Conservation (phyloP, 2,888 invertebrate species). For the Cordilura impudica region DNA sequence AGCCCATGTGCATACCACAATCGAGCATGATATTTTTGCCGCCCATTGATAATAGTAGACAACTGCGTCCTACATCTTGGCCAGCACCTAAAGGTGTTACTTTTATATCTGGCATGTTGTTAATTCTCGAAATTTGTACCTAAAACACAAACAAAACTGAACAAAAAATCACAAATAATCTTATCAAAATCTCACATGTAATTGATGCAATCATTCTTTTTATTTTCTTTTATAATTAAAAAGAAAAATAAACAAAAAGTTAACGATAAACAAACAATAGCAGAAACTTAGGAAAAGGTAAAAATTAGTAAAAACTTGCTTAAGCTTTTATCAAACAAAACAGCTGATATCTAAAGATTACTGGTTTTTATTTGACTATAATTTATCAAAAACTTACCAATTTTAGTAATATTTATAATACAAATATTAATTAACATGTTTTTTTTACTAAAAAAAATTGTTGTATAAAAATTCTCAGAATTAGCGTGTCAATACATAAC, state of each 20-base stretch:
- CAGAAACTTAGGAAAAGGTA: neutral
- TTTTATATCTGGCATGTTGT: constrained; percentile 89
- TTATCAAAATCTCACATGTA: no score
- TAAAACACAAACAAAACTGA: neutral
- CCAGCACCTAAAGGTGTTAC: constrained; percentile 94
- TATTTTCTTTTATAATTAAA: neutral
- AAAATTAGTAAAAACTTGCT: neutral
- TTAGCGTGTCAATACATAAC: neutral
- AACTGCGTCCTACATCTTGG: constrained; percentile 98
- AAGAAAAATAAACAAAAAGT: constrained; percentile 44
- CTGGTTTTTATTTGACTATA: no score
- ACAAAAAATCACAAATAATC: no score
- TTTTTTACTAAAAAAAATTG: no score
- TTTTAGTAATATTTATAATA: no score
- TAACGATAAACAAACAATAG: constrained; percentile 15
- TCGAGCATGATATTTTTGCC: constrained; percentile 99
- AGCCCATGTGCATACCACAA: constrained; percentile 99
- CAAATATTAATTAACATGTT: no score
- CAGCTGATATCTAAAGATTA: constrained; percentile 2
- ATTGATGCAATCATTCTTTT: no score
- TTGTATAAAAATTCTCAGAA: neutral
- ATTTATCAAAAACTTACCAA: no score
- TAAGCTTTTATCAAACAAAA: neutral
- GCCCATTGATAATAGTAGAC: constrained; percentile 95
- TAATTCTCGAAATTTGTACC: neutral